A percentile compares a stretch with the other conserved stretches of the same genome.
phyloP scores from a whole-genome alignment of 1,140 invertebrate species.

The Brachionus koreanus region DNA sequence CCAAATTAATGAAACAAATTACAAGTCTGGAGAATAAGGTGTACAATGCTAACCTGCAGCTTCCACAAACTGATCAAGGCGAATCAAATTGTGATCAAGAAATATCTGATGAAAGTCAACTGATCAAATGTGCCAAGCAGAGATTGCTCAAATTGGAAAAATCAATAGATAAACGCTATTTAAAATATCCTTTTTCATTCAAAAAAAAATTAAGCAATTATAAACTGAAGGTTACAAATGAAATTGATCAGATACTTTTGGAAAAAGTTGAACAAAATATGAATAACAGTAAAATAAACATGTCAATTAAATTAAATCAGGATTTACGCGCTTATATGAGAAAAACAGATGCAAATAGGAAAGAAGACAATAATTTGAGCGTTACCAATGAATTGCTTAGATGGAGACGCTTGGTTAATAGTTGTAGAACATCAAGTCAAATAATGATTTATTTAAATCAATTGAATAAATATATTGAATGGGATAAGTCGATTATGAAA shows the following conservation, averaged over 20 bases:
- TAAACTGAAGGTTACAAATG: not conserved
- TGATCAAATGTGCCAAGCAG: conserved; percentile 69
- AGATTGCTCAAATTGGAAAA: conserved; percentile 76
- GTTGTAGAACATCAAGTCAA: conserved; percentile 78
- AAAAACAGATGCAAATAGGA: not conserved
- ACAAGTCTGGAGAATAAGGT: not conserved
- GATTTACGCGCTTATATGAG: not conserved
- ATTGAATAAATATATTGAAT: conserved; percentile 83
- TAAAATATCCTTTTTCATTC: conserved; percentile 76
- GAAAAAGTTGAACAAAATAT: not conserved
- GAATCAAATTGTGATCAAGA: not conserved
- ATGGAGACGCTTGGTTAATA: conserved; percentile 80
- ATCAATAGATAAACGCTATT: conserved; percentile 83
- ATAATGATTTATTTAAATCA: conserved; percentile 82
- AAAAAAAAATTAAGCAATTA: conserved; percentile 13
- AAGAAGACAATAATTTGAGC: not conserved
- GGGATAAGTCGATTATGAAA: conserved; percentile 99
- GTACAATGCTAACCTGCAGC: not conserved
- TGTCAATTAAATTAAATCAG: conserved; percentile 27
- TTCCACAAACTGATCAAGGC: not conserved
- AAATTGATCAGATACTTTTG: not conserved
- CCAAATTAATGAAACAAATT: conserved; percentile 4
- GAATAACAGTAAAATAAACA: not conserved
- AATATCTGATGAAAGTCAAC: conserved; percentile 57
- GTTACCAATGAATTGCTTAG: conserved; percentile 63